These are phyloP conservation scores for Mya arenaria DNA, from an alignment of 1,140 invertebrate genomes.

Conservation along the genomic window DNA sequence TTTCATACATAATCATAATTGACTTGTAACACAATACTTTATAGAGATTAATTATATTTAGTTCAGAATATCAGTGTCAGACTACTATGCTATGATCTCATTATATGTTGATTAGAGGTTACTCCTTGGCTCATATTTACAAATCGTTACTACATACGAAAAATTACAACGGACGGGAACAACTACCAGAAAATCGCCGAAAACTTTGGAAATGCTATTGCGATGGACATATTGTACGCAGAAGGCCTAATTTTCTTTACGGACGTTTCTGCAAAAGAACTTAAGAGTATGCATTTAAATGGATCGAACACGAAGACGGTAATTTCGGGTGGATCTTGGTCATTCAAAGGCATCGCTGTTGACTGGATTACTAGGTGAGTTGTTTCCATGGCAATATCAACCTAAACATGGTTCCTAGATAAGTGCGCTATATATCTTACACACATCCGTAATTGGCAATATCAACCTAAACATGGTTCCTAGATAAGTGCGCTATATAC, in stretches of 20 bases:
- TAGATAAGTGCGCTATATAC: too few species aligned
- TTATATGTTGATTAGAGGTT: slow-evolving; percentile 82
- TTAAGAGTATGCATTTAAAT: slow-evolving; percentile 84
- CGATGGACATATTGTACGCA: slow-evolving; percentile 94
- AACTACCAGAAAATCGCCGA: slow-evolving; percentile 95
- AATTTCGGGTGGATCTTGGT: slow-evolving; percentile 95
- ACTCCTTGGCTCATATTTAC: slow-evolving; percentile 97
- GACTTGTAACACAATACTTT: too few species aligned
- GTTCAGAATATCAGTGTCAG: too few species aligned
- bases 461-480: too few species aligned
- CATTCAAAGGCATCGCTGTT: slow-evolving; percentile 96
- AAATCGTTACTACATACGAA: slow-evolving; percentile 98
- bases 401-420: too few species aligned
- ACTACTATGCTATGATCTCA: too few species aligned
- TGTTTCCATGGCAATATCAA: too few species aligned
- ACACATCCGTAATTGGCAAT: too few species aligned
- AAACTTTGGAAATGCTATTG: slow-evolving; percentile 97
- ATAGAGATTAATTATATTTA: too few species aligned
- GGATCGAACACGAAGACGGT: slow-evolving; percentile 87
- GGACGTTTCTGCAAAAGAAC: slow-evolving; percentile 95
- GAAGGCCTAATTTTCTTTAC: slow-evolving; percentile 95
- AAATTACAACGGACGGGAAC: slow-evolving; percentile 94
- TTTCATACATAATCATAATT: too few species aligned
- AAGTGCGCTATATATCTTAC: too few species aligned
- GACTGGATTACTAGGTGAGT: slow-evolving; percentile 94